Conservation (phyloP, 2,113 vertebrate species). For the Entosphenus tridentatus region DNA sequence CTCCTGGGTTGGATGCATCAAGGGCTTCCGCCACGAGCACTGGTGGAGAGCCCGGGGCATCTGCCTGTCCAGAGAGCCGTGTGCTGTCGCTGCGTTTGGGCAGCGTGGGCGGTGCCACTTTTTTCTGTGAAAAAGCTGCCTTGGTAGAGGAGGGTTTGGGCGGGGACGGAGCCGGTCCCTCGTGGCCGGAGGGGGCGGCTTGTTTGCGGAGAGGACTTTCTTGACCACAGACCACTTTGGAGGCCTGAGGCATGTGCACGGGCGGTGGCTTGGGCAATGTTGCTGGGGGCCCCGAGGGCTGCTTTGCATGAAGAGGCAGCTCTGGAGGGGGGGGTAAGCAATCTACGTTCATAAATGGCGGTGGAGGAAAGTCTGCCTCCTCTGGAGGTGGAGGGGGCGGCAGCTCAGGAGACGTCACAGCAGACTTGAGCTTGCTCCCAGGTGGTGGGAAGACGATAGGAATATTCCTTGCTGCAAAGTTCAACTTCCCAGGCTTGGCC, state of each 20-base stretch:
- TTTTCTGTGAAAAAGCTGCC: constrained; percentile 22
- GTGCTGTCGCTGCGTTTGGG: constrained; percentile 49
- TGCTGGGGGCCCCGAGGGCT: constrained; percentile 10
- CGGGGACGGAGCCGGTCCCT: constrained; percentile 54
- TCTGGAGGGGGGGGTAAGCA: constrained; percentile 9
- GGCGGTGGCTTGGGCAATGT: constrained; percentile 24
- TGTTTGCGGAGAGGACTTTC: constrained; percentile 44
- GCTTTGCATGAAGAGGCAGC: constrained; percentile 18
- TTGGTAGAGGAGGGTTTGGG: constrained; percentile 28
- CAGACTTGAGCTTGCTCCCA: too few species aligned
- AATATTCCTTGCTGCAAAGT: constrained; percentile 38
- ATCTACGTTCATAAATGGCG: not conserved
- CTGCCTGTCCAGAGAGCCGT: constrained; percentile 17
- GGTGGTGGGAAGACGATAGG: constrained; percentile 31
- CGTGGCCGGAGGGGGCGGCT: constrained; percentile 49
- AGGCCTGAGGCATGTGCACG: constrained; percentile 58
- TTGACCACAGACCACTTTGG: constrained; percentile 49
- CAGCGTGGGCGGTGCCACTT: constrained; percentile 46
- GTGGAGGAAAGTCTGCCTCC: constrained; percentile 5
- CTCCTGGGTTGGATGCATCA: constrained; percentile 13
- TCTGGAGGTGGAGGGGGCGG: not conserved
- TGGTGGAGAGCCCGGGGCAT: too few species aligned
- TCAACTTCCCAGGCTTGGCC: constrained; percentile 77
- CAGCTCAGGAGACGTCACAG: too few species aligned
- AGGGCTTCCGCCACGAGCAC: too few species aligned